phyloP scores from a whole-genome alignment of 2,888 invertebrate species.

The Parelbella ahira region DNA sequence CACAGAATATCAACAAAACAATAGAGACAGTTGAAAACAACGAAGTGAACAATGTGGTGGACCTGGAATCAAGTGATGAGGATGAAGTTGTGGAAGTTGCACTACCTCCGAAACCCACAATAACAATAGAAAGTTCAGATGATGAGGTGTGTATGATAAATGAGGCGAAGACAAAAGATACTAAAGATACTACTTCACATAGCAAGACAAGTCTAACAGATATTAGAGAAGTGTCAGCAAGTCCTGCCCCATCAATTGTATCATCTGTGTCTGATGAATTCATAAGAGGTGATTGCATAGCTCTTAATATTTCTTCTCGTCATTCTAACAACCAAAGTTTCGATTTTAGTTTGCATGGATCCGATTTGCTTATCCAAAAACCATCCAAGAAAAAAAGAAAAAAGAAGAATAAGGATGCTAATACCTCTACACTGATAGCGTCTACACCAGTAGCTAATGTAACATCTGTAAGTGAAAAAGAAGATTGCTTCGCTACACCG shows the following conservation, averaged over 20 bases:
- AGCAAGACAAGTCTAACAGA: too few species aligned
- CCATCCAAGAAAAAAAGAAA: slow-evolving; percentile 66
- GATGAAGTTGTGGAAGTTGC: slow-evolving; percentile 73
- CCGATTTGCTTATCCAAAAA: slow-evolving; percentile 61
- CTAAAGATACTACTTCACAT: too few species aligned
- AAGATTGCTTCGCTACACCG: slow-evolving; percentile 69
- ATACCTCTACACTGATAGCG: slow-evolving; percentile 50
- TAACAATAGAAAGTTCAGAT: slow-evolving; percentile 74
- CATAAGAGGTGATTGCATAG: slow-evolving; percentile 71
- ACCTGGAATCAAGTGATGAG: slow-evolving; percentile 66
- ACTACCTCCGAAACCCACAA: slow-evolving; percentile 69
- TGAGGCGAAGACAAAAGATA: slow-evolving; percentile 9
- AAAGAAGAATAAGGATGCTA: slow-evolving; percentile 58
- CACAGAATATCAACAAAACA: slow-evolving; percentile 49
- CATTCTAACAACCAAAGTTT: slow-evolving; percentile 59
- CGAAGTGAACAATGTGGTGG: slow-evolving; percentile 38
- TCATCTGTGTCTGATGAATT: slow-evolving; percentile 76
- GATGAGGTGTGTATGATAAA: slow-evolving; percentile 50
- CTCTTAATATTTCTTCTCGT: slow-evolving; percentile 69
- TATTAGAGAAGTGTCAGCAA: slow-evolving; percentile 56
- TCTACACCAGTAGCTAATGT: slow-evolving; percentile 31
- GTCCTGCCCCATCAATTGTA: slow-evolving; percentile 71
- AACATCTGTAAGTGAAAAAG: slow-evolving; percentile 38
- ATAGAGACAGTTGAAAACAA: slow-evolving; percentile 62
- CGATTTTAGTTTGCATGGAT: slow-evolving; percentile 73